phyloP scores from a whole-genome alignment of 2,888 invertebrate species.

The Pharmacophagus antenor region DNA sequence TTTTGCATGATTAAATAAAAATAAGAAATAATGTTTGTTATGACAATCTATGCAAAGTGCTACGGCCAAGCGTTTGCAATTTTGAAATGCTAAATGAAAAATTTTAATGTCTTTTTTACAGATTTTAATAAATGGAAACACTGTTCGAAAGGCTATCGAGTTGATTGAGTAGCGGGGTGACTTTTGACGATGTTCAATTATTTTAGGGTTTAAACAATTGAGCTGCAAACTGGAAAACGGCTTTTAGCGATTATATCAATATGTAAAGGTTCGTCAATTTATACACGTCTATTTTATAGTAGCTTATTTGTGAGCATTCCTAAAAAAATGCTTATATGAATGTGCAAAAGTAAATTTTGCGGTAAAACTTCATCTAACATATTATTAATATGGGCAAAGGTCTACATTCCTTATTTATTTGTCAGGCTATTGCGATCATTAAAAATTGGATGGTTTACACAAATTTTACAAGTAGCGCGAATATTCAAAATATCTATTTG shows the following conservation, averaged over 20 bases:
- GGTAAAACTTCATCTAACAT: no score
- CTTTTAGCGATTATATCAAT: not conserved
- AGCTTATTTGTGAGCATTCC: not conserved
- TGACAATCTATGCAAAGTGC: no score
- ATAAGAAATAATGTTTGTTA: no score
- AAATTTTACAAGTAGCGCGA: not conserved
- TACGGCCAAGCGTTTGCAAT: no score
- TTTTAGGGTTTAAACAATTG: constrained; percentile 2
- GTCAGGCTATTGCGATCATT: no score
- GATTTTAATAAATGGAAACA: no score
- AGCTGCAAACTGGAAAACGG: not conserved
- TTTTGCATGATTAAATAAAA: no score
- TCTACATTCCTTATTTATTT: not conserved
- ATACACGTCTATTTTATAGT: not conserved
- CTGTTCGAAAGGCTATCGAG: not conserved
- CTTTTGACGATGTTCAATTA: not conserved
- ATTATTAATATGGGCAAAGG: no score
- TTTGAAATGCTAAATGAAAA: not conserved
- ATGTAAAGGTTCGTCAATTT: not conserved
- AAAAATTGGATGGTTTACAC: no score
- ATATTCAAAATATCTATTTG: no score
- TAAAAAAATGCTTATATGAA: no score
- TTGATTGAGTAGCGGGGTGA: not conserved
- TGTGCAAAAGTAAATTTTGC: no score
- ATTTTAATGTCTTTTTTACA: not conserved